Evolutionary conservation across 2,113 vertebrate species (phyloP), one percentile per base, ranked within the genome.

Genomic region (Phalacrocorax brasilianus): DNA sequence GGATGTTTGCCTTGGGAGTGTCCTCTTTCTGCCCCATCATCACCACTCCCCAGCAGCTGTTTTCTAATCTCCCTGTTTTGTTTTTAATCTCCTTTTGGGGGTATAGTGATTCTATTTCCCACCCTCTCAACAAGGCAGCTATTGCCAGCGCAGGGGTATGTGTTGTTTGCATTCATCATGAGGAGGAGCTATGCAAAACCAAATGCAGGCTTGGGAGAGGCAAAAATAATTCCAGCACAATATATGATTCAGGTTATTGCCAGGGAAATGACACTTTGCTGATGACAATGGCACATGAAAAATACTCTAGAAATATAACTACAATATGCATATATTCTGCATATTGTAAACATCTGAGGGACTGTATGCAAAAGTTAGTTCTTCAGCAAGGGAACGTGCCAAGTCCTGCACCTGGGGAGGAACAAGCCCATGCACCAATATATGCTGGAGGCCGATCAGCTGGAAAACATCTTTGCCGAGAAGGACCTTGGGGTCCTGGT

Each of bases 1-100:
- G 77, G 84, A 97, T 96, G 91, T 89, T 96, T 96, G 89, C 66
- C 77, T 95, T 95, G 92, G 93, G 95, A 94, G 96, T 93, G 92
- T 92, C 82, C 85, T 77, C 78, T 44, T 94, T 84, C 85, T 26
- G 9, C 76, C 85, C 52, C 65, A 96, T 72, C 87, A 82, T 73
- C 77, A 79, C 77, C 70, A 82, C 77, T 89, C 81, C 62, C 86
- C 40, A 86, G 35, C 92, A 96, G 93, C 92, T 90, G 91, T 82
- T 86, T 88, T 59, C 77, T 93, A 95, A 95, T 94, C 88, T 89
- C 83, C 18, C 47, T 95, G 83, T 78, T 96, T 93, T 96, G 94
- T 95, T 97, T 95, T 82, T 88, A 72, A 91, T 75, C 67, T 88
- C 35, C 9, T 77, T 96, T 91, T 72, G 73, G 45, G 85, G 80